A percentile compares a stretch with the other conserved stretches of the same genome.
Evolutionary conservation across 2,797 vertebrate genomes (phyloP).

Genomic region (Galaxias olidus): DNA sequence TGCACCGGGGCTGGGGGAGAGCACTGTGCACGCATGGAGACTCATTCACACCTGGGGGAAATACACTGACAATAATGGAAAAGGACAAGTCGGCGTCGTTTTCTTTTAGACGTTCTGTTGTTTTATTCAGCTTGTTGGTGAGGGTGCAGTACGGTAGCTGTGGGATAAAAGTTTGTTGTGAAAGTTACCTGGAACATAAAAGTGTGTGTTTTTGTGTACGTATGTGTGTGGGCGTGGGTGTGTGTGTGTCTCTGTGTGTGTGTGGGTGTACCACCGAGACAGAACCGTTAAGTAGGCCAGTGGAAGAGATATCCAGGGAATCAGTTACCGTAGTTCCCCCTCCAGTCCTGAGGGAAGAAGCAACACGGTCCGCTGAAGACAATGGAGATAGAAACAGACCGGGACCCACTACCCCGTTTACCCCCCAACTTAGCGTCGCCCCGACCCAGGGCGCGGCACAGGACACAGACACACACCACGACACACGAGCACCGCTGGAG

Average conservation of each 20-base stretch:
- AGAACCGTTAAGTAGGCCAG: slow-evolving; percentile 62
- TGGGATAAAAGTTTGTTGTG: slow-evolving; percentile 59
- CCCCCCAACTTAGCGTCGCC: background rate
- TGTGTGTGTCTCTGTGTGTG: no score
- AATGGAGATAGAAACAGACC: slow-evolving; percentile 7
- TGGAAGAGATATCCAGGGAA: slow-evolving; percentile 24
- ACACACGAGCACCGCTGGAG: no score
- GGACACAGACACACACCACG: no score
- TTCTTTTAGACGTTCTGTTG: slow-evolving; percentile 48
- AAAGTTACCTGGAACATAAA: slow-evolving; percentile 53
- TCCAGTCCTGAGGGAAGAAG: slow-evolving; percentile 9
- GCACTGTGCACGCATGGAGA: no score
- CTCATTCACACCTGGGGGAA: no score
- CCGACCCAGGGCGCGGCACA: no score
- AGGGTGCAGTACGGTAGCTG: slow-evolving; percentile 49
- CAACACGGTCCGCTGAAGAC: slow-evolving; percentile 2
- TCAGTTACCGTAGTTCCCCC: background rate
- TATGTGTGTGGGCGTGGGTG: slow-evolving; percentile 31
- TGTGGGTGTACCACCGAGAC: slow-evolving; percentile 43
- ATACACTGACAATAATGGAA: background rate
- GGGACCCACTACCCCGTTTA: slow-evolving; percentile 4
- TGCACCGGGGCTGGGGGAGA: no score
- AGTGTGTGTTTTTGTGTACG: no score
- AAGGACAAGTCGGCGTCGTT: no score
- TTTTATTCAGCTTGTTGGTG: slow-evolving; percentile 54